Evolutionary conservation across 1,140 invertebrate genomes (phyloP), one percentile per base, ranked within the genome.

Genomic region (Musca domestica): DNA sequence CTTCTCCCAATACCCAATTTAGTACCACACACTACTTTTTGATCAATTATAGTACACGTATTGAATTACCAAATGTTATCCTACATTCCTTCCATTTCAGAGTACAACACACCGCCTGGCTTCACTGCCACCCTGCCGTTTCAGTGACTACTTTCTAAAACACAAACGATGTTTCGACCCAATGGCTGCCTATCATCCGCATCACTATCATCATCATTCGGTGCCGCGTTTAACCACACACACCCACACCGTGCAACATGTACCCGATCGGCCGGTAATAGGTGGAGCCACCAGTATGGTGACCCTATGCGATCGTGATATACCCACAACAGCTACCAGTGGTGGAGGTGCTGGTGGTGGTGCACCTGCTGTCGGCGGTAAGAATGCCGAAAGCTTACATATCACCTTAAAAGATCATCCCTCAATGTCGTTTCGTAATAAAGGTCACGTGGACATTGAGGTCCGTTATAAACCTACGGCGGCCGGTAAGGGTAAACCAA

Each of bases 401-500:
- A 82, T 81, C 64, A 76, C 77, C 71, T 81, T 84, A 22, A 81
- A 77, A 72, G 84, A 85, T 73, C 83, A 85, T 73, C 84, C 83
- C 27, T 73, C 81, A 70, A 77, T 85, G 71, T 78, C 83, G 19
- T 85, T 85, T 77, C 82, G 82, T 52, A 83, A 83, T 74, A 77
- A 84, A 73, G 77, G 78, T 56, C 81, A 81, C 34, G 81, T 85
- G 51, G 83, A 85, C 61, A 85, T 85, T 72, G 82, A 81, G 41
- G 71, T 85, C 64, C 74, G 84, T 15, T 85, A 85, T 71, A 84
- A 82, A 69, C 83, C 82, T 12, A 78, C 76, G 63, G 77, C 76
- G 19, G 65, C 70, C 2, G 76, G 74, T 66, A 81, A 71, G 70
- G 81, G 71, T 68, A 84, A 76, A 69, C 77, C 72, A 52, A 77